Conservation (phyloP, 2,888 invertebrate species). For the Timandra comae region DNA sequence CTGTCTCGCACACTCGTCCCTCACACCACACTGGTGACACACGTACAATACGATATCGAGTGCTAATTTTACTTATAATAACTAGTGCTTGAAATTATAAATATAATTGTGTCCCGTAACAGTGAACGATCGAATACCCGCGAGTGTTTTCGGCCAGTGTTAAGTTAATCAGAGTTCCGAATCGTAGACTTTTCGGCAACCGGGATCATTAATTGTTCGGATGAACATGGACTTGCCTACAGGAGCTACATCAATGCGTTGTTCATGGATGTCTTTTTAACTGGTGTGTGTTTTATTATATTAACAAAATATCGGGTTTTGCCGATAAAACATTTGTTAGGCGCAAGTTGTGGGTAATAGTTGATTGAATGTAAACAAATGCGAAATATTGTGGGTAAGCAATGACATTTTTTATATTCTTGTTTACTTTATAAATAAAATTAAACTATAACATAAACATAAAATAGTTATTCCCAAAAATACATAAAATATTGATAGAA, state of each 20-base stretch:
- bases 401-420: constrained; percentile 31
- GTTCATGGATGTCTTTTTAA: constrained; percentile 77
- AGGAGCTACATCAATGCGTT: constrained; percentile 72
- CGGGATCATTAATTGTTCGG: constrained; percentile 46
- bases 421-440: constrained; percentile 30
- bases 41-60: constrained; percentile 40
- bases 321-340: constrained; percentile 14
- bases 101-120: constrained; percentile 11
- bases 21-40: constrained; percentile 54
- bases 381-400: constrained; percentile 39
- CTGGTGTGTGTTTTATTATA: constrained; percentile 62
- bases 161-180: constrained; percentile 16
- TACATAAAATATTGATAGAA: too few species aligned
- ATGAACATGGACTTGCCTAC: constrained; percentile 73
- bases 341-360: constrained; percentile 29
- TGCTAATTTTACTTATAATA: constrained; percentile 39
- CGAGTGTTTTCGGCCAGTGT: constrained; percentile 50
- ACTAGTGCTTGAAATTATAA: constrained; percentile 27
- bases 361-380: constrained; percentile 39
- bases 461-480: too few species aligned
- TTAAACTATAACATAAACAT: too few species aligned
- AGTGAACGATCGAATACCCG: constrained; percentile 16
- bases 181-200: constrained; percentile 35
- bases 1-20: constrained; percentile 61
- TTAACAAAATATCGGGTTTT: constrained; percentile 25